These are phyloP conservation scores for Junonia oenone DNA, from an alignment of 2,888 invertebrate genomes.

Conservation along the genomic window DNA sequence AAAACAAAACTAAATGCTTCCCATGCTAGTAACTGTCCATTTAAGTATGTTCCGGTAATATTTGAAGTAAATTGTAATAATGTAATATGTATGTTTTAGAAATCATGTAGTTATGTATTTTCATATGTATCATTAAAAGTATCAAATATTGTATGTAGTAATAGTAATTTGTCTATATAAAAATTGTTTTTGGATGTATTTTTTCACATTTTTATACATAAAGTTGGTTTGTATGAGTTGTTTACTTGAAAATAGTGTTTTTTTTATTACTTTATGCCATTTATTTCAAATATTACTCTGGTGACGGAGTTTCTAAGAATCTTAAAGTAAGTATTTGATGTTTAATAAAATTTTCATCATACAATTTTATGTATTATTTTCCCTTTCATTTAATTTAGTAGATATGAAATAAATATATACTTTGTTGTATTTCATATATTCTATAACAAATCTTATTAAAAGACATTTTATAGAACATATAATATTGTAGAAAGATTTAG, in stretches of 20 bases:
- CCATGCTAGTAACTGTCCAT: slow-evolving; percentile 8
- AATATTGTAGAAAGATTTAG: too few relatives aligned
- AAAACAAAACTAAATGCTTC: slow-evolving; percentile 7
- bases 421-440: too few relatives aligned
- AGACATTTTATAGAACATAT: too few relatives aligned
- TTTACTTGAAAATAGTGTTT: background rate
- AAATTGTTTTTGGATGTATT: background rate
- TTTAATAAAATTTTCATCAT: slow-evolving; percentile 45
- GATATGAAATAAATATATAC: background rate
- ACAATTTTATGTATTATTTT: slow-evolving; percentile 36
- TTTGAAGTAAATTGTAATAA: slow-evolving; percentile 52
- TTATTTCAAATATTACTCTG: slow-evolving; percentile 60
- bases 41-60: slow-evolving; percentile 42
- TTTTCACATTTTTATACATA: background rate
- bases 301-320: slow-evolving; percentile 38
- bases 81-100: background rate
- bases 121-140: background rate
- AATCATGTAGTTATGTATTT: slow-evolving; percentile 3
- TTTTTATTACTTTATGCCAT: slow-evolving; percentile 31
- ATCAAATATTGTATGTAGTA: background rate
- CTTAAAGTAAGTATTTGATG: slow-evolving; percentile 56
- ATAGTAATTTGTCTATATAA: background rate
- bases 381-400: background rate
- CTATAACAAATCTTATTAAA: too few relatives aligned
- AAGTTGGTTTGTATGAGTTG: too few relatives aligned